A percentile compares a stretch with the other conserved stretches of the same genome.
These are phyloP conservation scores for Volucella inanis DNA, from an alignment of 2,888 invertebrate species.

Conservation along the genomic window DNA sequence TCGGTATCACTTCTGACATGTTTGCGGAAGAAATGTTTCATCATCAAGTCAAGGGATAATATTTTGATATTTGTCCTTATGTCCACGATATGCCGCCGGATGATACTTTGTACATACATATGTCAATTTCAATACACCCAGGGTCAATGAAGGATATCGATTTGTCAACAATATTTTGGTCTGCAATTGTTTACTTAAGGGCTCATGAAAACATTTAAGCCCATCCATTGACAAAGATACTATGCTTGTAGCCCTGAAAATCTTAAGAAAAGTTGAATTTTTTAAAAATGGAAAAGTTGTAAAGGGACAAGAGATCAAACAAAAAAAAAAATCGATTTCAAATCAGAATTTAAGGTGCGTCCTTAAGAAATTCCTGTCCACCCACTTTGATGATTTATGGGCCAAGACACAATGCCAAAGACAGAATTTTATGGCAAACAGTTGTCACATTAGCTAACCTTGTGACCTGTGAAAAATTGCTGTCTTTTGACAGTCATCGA, in stretches of 20 bases:
- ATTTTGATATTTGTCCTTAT: slow-evolving; percentile 42
- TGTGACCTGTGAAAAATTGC: slow-evolving; percentile 40
- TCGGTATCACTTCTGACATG: slow-evolving; percentile 31
- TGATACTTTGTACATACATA: slow-evolving; percentile 8
- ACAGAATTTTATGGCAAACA: slow-evolving; percentile 32
- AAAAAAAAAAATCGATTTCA: slow-evolving; percentile 34
- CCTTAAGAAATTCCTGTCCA: slow-evolving; percentile 11
- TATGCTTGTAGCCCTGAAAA: too few species aligned
- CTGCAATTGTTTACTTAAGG: slow-evolving; percentile 16
- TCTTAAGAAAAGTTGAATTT: too few species aligned
- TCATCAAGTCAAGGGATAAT: slow-evolving; percentile 55
- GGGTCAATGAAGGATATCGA: slow-evolving; percentile 39
- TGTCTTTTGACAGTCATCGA: slow-evolving; percentile 7
- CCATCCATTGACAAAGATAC: not conserved
- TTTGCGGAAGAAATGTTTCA: slow-evolving; percentile 60
- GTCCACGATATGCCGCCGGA: slow-evolving; percentile 24
- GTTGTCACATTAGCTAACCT: slow-evolving; percentile 40
- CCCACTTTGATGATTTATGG: slow-evolving; percentile 42
- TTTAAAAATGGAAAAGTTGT: too few species aligned
- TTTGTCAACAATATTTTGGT: slow-evolving; percentile 43
- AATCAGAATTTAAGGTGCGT: slow-evolving; percentile 51
- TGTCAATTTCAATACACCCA: slow-evolving; percentile 17
- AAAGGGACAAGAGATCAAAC: not conserved
- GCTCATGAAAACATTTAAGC: slow-evolving; percentile 10
- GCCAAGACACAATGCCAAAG: slow-evolving; percentile 23